A percentile compares a stretch with the other conserved stretches of the same genome.
phyloP scores from a whole-genome alignment of 2,888 invertebrate species.

The Volucella inflata region DNA sequence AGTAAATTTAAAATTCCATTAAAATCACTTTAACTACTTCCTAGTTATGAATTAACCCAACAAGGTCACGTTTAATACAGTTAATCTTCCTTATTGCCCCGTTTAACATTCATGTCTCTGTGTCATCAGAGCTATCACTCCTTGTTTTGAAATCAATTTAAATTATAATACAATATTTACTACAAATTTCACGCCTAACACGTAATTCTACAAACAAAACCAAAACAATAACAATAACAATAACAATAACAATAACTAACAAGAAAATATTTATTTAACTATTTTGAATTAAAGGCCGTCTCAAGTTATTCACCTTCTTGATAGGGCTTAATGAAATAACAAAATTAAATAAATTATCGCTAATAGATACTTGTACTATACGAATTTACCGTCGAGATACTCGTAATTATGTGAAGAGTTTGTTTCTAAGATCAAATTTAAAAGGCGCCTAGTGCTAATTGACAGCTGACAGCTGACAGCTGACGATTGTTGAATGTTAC shows the following conservation, averaged over 20 bases:
- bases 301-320: constrained; percentile 71
- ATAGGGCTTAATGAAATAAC: constrained; percentile 37
- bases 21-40: constrained; percentile 1
- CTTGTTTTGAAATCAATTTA: constrained; percentile 12
- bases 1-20: too few relatives aligned
- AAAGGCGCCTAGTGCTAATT: background rate
- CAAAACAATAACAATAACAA: background rate
- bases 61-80: constrained; percentile 5
- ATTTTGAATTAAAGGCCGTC: constrained; percentile 42
- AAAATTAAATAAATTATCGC: constrained; percentile 31
- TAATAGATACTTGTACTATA: background rate
- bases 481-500: too few relatives aligned
- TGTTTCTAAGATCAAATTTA: constrained; percentile 31
- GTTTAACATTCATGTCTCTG: too few relatives aligned
- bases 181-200: constrained; percentile 19
- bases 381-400: background rate
- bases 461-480: too few relatives aligned
- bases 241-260: background rate
- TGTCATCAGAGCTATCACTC: constrained; percentile 8
- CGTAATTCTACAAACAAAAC: constrained; percentile 33
- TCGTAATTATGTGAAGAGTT: constrained; percentile 29
- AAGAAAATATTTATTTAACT: constrained; percentile 37
- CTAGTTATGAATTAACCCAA: background rate
- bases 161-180: too few relatives aligned
- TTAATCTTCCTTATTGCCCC: constrained; percentile 53